Evolutionary conservation across 2,113 vertebrate species (phyloP), one percentile per base, ranked within the genome.

Genomic region (Istiophorus platypterus): DNA sequence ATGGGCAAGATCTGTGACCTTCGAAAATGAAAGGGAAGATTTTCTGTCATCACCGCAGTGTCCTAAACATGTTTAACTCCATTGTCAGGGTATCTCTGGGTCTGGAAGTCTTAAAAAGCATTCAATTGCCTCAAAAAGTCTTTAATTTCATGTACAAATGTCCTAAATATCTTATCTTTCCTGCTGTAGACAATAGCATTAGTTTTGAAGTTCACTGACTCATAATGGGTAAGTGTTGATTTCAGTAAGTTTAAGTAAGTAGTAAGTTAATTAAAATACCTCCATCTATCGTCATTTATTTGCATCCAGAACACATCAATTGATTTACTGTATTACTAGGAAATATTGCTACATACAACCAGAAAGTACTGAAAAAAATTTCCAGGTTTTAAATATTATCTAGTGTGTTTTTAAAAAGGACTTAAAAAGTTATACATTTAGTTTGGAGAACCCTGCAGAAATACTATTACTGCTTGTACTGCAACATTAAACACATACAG

Each of bases 1-100:
- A 96, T 97, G 96, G 93, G 84, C 2, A 95, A 94, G 72, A 92
- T 96, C 20, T 69, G 70, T 26, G 71, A 89, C 67, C 91, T 97
- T 24, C 90, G 93, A 74, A 77, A 87, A 68, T 96, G 83, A 96
- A 13, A 58, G 3, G 10, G 15, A 27, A 6, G 7, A 2, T 26
- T 61, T 64, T 29, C 8, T 49, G 13, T 41, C 5, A 14, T 59
- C 54, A 31, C 1, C 22, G 1, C 18, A 49, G 47, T 49, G 47
- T 49, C 47, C n/a, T n/a, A n/a, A n/a, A n/a, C n/a, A n/a, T n/a
- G 18, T 49, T 17, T 47, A 14, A 8, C 9, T n/a, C 3, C 22
- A 24, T 4, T 24, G 8, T n/a, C 51, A 12, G 51, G 2, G 31
- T 47, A 47, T 17, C 15, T 47, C 15, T 15, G 18, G 17, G 45